Evolutionary conservation across 2,113 vertebrate genomes (phyloP).

Genomic region (Thymallus thymallus): DNA sequence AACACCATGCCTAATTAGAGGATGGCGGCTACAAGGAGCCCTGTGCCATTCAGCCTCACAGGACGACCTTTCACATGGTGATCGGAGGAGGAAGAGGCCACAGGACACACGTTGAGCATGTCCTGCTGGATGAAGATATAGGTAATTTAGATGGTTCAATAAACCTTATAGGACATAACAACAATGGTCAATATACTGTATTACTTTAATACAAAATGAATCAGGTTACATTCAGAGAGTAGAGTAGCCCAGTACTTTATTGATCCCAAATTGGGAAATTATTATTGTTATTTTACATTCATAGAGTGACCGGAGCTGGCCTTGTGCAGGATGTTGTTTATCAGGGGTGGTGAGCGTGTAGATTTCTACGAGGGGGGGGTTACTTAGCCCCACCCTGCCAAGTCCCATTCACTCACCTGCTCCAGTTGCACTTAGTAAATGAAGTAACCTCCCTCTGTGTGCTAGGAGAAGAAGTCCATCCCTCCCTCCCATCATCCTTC

Average conservation of each 20-base stretch:
- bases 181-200: neutral
- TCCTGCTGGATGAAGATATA: neutral
- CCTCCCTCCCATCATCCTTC: neutral
- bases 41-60: constrained; percentile 26
- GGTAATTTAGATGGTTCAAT: neutral
- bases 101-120: constrained; percentile 32
- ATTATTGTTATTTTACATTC: too few relatives aligned
- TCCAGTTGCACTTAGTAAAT: too few relatives aligned
- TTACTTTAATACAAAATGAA: too few relatives aligned
- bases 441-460: neutral
- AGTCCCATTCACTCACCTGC: too few relatives aligned
- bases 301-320: too few relatives aligned
- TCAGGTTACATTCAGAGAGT: too few relatives aligned
- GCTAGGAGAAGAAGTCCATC: constrained; percentile 1
- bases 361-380: too few relatives aligned
- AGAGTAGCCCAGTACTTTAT: too few relatives aligned
- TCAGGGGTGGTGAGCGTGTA: too few relatives aligned
- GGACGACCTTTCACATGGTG: constrained; percentile 45
- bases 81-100: constrained; percentile 29
- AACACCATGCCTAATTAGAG: constrained; percentile 47
- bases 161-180: neutral
- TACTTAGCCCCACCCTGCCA: too few relatives aligned
- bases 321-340: too few relatives aligned
- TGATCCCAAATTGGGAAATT: too few relatives aligned
- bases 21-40: constrained; percentile 35